Base-by-base conservation (phyloP, 2,113 vertebrate species). In the Taurulus bubalis region DNA sequence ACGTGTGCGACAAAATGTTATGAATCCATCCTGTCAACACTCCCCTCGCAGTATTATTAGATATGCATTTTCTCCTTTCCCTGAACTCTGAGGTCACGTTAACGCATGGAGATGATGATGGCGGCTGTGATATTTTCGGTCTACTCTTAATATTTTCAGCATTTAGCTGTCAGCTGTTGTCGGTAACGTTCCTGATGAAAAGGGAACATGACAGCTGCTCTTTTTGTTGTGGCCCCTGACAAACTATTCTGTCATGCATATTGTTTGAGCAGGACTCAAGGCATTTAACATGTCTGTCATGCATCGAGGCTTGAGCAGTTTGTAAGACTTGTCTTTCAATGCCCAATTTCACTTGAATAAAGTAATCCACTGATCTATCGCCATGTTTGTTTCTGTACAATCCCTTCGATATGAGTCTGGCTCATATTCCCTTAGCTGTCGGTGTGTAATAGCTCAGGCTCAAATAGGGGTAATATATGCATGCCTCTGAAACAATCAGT, bases 401-500 rank as follows among this genome's bases (percentile, higher is more conserved):
- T 69, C 70, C 49, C 59, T 82, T 42, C 55, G 30, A 81, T 85
- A 65, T 84, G 73, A 82, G 68, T 55, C 79, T 26, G 73, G 71
- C 53, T 87, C 87, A 79, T 63, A 88, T 70, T 84, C 76, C 87
- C 82, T 71, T 63, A 67, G 80, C 83, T 81, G 87, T 88, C 82
- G 85, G 83, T 74, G 77, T 75, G 77, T 88, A 90, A 87, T 91
- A 90, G 85, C 82, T 71, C 45, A 6, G 72, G 79, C 84, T 91
- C 85, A 87, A 86, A 89, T 80, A 60, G 70, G 36, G 71, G 80
- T 87, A 89, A 94, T 91, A 85, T 92, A 93, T 93, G 89, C 91
- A 91, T 86, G 87, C 60, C 84, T 90, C 85, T 87, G 77, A 88
- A 91, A 93, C 91, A 92, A 94, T 93, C 92, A 91, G 83, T 85